Evolutionary conservation across 2,113 vertebrate genomes (phyloP), one percentile per base, ranked within the genome.

Genomic region (Elanoides forficatus): DNA sequence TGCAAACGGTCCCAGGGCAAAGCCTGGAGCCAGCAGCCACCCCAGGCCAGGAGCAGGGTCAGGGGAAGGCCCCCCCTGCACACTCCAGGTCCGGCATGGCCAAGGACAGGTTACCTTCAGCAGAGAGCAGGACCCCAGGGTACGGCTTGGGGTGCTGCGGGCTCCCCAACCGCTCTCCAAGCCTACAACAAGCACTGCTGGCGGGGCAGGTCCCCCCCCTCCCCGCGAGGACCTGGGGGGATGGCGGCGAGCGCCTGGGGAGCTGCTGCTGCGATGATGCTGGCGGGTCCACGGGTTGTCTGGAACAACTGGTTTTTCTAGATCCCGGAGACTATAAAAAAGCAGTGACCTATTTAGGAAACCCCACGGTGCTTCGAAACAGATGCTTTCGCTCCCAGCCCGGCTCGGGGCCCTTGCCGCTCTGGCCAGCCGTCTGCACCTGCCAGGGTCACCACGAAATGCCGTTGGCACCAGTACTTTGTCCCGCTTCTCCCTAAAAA

Each of bases 341-440:
- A 72, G 29, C 93, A 86, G 92, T 94, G 95, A 95, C 97, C 96
- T 94, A 91, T 93, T 96, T 96, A 96, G 83, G 88, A 87, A 96
- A 81, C 86, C 91, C 89, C 1, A 15, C 1, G 26, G 94, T 32
- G 50, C 93, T 89, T 83, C 2, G 8, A 83, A 94, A 79, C 81
- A 89, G 93, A 81, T 93, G 83, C 95, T 73, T 81, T 43, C 45
- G 55, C 75, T 87, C 42, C 76, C 81, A 74, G 86, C 60, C 72
- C 42, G 0, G 55, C 91, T 70, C 7, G 0, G 1, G 82, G 94
- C 75, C 45, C 36, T 73, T 2, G 0, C 38, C 9, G 6, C 81
- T 42, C 38, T 3, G 38, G 55, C 65, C 81, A 81, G 59, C 63
- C 27, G 23, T 84, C 81, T 71, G 73, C 0, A 4, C 58, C 66